Evolutionary conservation across 2,113 vertebrate species (phyloP), one percentile per base, ranked within the genome.

Genomic region (Sialia sialis): DNA sequence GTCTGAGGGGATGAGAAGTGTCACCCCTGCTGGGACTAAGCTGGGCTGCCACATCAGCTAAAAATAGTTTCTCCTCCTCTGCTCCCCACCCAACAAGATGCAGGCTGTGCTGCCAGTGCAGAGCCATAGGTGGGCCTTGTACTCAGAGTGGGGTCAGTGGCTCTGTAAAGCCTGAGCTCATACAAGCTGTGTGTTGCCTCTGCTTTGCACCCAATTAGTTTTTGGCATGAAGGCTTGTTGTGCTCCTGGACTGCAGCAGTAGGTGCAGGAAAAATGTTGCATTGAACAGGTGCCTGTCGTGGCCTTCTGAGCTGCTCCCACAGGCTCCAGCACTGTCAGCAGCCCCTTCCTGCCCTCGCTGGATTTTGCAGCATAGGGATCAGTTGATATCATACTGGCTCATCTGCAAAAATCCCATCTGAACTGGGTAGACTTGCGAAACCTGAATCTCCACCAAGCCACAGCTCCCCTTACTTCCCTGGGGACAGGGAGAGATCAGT

Each of bases 121-220:
- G 77, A 67, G 52, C 64, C 9, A 1, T 16, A 6, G 34, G 26
- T 39, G 36, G 32, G 21, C 13, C 56, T 52, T 36, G 41, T 3
- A 4, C 15, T 64, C 16, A 1, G 2, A 43, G 54, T 0, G 0
- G 5, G 7, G 6, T 27, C 54, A 34, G 39, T 7, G 38, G 64
- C 43, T 89, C 36, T 46, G 69, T 49, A 62, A 67, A 75, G 60
- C 56, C 29, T 0, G 0, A 44, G 48, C 73, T 48, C 3, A 2
- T 25, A 43, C 16, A 27, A 72, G 15, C 51, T 39, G 26, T 8
- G 8, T 16, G 25, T 38, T 36, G 30, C 27, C 52, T 41, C 75
- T 82, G 55, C 75, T 72, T 88, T 83, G 68, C 58, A 73, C 26
- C 16, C 2, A 0, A 16, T 29, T 81, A n/a, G 10, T 72, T 91